These are phyloP conservation scores for Scotopteryx bipunctaria DNA, from an alignment of 2,888 invertebrate species.

Conservation along the genomic window DNA sequence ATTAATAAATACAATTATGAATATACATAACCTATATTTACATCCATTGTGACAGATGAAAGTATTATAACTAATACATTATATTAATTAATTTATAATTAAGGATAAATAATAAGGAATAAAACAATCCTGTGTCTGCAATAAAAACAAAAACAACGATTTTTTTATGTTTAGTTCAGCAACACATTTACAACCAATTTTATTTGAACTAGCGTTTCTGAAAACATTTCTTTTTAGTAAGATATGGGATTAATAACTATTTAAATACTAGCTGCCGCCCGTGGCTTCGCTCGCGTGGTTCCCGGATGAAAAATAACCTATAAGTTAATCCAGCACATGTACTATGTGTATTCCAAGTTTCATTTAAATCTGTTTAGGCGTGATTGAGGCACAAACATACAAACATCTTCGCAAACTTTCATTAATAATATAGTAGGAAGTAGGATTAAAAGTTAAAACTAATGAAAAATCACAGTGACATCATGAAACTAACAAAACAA, in stretches of 20 bases:
- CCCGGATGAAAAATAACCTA: too few species aligned
- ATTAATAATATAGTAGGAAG: too few species aligned
- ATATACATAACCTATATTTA: constrained; percentile 30
- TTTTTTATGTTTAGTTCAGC: neutral
- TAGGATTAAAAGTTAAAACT: neutral
- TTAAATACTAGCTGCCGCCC: neutral
- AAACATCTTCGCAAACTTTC: too few species aligned
- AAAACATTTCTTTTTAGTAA: neutral
- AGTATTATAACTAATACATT: constrained; percentile 21
- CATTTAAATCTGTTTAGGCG: too few species aligned
- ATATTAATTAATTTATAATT: neutral
- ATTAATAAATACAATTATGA: constrained; percentile 40
- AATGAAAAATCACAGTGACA: constrained; percentile 1
- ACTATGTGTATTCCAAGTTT: too few species aligned
- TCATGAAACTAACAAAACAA: neutral
- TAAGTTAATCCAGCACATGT: too few species aligned
- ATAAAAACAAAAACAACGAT: neutral
- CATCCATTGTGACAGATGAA: constrained; percentile 40
- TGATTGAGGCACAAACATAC: too few species aligned
- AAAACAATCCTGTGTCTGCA: neutral
- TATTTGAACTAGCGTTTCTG: neutral
- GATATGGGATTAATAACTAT: neutral
- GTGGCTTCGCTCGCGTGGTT: too few species aligned
- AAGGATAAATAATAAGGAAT: neutral
- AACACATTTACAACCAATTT: neutral